phyloP scores from a whole-genome alignment of 2,888 invertebrate genomes.

The Volucella zonaria region DNA sequence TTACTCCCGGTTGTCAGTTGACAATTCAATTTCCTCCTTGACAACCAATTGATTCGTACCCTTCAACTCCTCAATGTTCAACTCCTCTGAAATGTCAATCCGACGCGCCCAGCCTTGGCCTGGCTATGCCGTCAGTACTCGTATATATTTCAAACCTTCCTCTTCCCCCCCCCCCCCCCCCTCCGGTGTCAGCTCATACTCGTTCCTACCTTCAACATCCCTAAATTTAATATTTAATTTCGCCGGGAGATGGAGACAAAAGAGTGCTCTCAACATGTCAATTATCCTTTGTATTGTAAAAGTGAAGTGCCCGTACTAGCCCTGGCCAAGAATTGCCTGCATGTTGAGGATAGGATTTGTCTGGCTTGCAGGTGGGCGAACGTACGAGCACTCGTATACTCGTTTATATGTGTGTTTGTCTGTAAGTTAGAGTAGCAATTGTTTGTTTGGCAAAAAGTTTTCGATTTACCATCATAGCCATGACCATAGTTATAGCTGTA shows the following conservation, averaged over 20 bases:
- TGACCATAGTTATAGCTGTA: too few relatives aligned
- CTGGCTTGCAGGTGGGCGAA: constrained; percentile 22
- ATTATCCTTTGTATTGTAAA: constrained; percentile 71
- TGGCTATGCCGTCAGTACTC: constrained; percentile 15
- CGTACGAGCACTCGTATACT: too few relatives aligned
- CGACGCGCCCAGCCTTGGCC: constrained; percentile 10
- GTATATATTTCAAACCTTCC: constrained; percentile 60
- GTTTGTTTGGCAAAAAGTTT: constrained; percentile 67
- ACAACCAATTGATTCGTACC: constrained; percentile 71
- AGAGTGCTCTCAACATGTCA: constrained; percentile 72
- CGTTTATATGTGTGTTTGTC: too few relatives aligned
- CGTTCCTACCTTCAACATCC: constrained; percentile 57
- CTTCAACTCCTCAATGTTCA: constrained; percentile 29
- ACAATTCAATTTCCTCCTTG: constrained; percentile 73
- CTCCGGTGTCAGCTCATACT: too few relatives aligned
- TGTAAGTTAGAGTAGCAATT: constrained; percentile 51
- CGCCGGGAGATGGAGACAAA: constrained; percentile 63
- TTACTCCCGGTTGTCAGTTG: constrained; percentile 67
- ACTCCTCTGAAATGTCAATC: constrained; percentile 4
- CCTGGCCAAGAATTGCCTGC: constrained; percentile 39
- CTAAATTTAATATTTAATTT: constrained; percentile 74
- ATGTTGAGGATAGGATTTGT: constrained; percentile 48
- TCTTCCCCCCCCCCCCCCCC: too few relatives aligned
- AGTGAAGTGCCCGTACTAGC: constrained; percentile 62
- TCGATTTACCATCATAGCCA: constrained; percentile 51